Evolutionary conservation across 2,888 invertebrate genomes (phyloP).

Genomic region (Meteorus colon): DNA sequence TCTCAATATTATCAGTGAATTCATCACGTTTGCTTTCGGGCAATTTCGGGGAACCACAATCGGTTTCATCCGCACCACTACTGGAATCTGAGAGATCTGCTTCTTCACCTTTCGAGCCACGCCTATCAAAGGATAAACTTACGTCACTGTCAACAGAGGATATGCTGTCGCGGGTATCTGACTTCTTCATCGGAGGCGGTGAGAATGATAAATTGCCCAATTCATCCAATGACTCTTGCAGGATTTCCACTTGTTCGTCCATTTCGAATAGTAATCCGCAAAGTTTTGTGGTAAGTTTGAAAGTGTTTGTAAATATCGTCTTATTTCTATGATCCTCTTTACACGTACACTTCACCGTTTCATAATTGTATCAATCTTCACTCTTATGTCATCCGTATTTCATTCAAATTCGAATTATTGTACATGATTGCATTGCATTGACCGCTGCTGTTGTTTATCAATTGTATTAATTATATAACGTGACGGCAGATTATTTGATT

Average conservation of each 20-base stretch:
- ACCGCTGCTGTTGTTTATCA: background rate
- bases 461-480: background rate
- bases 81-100: constrained; percentile 78
- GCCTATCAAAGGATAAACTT: constrained; percentile 76
- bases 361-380: constrained; percentile 8
- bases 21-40: background rate
- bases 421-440: background rate
- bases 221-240: constrained; percentile 68
- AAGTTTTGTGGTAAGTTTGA: background rate
- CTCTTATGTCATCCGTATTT: background rate
- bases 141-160: constrained; percentile 79
- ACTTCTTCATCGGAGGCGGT: constrained; percentile 74
- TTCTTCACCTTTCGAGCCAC: constrained; percentile 77
- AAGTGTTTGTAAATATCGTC: background rate
- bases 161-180: constrained; percentile 77
- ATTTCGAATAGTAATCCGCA: constrained; percentile 44
- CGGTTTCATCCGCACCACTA: constrained; percentile 80
- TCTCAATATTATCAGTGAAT: constrained; percentile 9
- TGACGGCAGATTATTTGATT: background rate
- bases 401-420: background rate
- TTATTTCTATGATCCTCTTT: background rate
- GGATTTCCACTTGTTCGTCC: constrained; percentile 66
- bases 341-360: constrained; percentile 39
- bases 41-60: constrained; percentile 2
- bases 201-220: constrained; percentile 67